phyloP scores from a whole-genome alignment of 2,888 invertebrate genomes.

The Cylloceria caligata region DNA sequence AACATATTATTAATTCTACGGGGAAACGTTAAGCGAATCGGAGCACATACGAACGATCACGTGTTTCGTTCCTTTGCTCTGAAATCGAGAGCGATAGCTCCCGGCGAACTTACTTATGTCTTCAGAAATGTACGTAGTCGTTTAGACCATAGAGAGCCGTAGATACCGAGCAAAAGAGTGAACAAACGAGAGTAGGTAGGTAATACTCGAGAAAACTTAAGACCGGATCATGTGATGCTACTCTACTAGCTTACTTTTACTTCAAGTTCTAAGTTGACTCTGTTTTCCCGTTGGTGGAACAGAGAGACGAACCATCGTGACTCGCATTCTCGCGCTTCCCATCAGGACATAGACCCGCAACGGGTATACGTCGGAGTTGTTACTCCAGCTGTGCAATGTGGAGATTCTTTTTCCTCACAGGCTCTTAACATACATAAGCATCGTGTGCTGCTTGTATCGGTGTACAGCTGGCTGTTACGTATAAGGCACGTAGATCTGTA shows the following conservation, averaged over 20 bases:
- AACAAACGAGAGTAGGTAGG: conserved; percentile 52
- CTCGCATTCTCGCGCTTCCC: conserved; percentile 60
- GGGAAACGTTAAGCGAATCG: background rate
- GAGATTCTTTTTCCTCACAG: conserved; percentile 55
- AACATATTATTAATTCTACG: background rate
- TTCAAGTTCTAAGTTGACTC: conserved; percentile 59
- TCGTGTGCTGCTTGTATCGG: background rate
- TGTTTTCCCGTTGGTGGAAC: conserved; percentile 7
- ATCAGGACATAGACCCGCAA: conserved; percentile 54
- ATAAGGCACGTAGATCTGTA: background rate
- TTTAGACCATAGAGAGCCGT: conserved; percentile 31
- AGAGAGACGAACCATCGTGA: conserved; percentile 59
- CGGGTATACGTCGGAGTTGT: background rate
- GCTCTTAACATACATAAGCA: background rate
- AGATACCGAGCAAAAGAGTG: conserved; percentile 26
- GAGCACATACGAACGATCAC: background rate
- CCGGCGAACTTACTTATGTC: background rate
- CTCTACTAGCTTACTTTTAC: conserved; percentile 72
- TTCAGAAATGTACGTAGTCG: background rate
- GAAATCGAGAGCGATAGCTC: conserved; percentile 59
- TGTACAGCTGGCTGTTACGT: background rate
- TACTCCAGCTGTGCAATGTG: conserved; percentile 14
- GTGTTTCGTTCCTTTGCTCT: conserved; percentile 41
- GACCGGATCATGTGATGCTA: conserved; percentile 70
- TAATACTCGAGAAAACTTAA: conserved; percentile 56